Conservation (phyloP, 2,113 vertebrate species). For the Gasterosteus nipponicus region DNA sequence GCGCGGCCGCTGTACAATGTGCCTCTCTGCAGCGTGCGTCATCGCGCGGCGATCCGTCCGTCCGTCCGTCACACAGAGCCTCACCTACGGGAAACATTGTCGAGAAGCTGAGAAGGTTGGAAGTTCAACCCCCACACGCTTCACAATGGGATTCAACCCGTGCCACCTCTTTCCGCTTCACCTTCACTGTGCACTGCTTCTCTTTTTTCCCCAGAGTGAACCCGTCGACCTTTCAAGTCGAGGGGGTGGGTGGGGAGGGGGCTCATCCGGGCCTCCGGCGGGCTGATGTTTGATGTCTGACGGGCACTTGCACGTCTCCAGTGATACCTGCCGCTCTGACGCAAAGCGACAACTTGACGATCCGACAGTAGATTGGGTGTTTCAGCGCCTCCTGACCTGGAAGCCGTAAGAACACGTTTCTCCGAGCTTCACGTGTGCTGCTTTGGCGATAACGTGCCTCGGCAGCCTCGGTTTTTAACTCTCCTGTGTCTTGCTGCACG, state of each 20-base stretch:
- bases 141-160: neutral
- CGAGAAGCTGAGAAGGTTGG: conserved; percentile 6
- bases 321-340: conserved; percentile 57
- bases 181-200: neutral
- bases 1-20: conserved; percentile 1
- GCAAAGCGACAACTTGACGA: conserved; percentile 22
- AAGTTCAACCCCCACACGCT: neutral
- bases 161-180: too few relatives aligned
- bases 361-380: conserved; percentile 21
- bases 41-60: conserved; percentile 15
- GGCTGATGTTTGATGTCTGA: conserved; percentile 6
- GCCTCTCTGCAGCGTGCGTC: conserved; percentile 28
- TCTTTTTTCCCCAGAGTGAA: conserved; percentile 10
- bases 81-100: neutral
- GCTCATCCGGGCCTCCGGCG: neutral
- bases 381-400: conserved; percentile 35
- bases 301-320: neutral
- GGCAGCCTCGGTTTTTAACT: conserved; percentile 45
- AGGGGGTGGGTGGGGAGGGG: too few relatives aligned
- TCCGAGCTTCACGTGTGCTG: neutral
- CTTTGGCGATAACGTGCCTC: neutral
- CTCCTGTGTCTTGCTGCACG: conserved; percentile 33
- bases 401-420: conserved; percentile 13
- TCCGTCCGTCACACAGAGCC: neutral
- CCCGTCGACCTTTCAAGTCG: conserved; percentile 26